Base-by-base conservation (phyloP, 1,140 invertebrate genomes). In the Adelges cooleyi region DNA sequence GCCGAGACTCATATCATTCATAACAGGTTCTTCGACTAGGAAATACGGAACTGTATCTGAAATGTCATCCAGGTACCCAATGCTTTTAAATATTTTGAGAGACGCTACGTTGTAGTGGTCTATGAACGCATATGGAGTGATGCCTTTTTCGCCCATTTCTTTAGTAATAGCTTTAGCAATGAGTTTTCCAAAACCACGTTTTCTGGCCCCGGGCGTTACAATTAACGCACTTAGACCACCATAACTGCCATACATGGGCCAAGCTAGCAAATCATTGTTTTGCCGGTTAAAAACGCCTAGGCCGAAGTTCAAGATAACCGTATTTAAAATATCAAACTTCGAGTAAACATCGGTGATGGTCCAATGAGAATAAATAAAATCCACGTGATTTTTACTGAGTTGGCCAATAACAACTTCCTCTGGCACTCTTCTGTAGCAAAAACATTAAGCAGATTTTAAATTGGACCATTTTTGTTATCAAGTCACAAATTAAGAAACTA, bases 231-330 rank as follows among this genome's bases (percentile, higher is more conserved):
- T 67, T 1, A 69, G 38, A 15, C 69, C 69, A 5, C 69, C 69
- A 20, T 69, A 69, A 48, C 68, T 67, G 8, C 67, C 68, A 25
- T 52, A 66, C 65, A 69, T 68, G 15, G 66, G 65, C 69, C 69
- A 69, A 1, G 67, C 52, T n/a, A 69, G 50, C 11, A 68, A 50
- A 10, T 38, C 36, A 0, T 65, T 44, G 29, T 65, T 53, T 5
- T 38, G 1, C 0, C 44, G 46, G 13, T 20, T 52, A 33, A 67
- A 69, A 1, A 69, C 59, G 2, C 69, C 69, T 3, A 65, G 42
- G 11, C 65, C 65, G 18, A 65, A 38, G 27, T 68, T 68, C 0
- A 68, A 46, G 2, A 27, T 51, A 5, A 68, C 56, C 1, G 69
- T 65, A 22, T 65, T 62, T 54, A 54, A 27, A 36, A 68, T 46